Percentiles rank a stretch among this genome's conserved stretches.
These are phyloP conservation scores for Liopterus haemorrhoidalis DNA, from an alignment of 2,888 invertebrate species.

Conservation along the genomic window DNA sequence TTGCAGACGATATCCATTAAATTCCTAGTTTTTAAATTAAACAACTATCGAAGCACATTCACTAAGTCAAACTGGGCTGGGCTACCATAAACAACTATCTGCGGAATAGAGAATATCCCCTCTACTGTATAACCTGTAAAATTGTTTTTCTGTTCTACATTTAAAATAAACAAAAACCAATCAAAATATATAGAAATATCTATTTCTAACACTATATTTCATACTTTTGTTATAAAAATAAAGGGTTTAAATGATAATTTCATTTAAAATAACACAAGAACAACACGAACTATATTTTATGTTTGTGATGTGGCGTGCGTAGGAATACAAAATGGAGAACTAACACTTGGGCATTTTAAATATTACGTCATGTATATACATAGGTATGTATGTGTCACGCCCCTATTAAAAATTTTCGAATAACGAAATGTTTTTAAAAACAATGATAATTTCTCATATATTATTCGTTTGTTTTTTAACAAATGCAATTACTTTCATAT, in stretches of 20 bases:
- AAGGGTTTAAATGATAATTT: slow-evolving; percentile 11
- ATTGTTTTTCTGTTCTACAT: slow-evolving; percentile 28
- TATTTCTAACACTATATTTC: not conserved
- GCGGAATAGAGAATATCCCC: slow-evolving; percentile 22
- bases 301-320: slow-evolving; percentile 33
- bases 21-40: slow-evolving; percentile 42
- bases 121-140: slow-evolving; percentile 30
- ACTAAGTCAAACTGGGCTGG: slow-evolving; percentile 47
- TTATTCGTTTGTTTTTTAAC: too few species aligned
- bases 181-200: slow-evolving; percentile 24
- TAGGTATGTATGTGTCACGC: slow-evolving; percentile 43
- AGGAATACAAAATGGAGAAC: slow-evolving; percentile 37
- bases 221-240: slow-evolving; percentile 4
- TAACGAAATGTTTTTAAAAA: too few species aligned
- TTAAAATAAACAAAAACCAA: slow-evolving; percentile 13
- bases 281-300: slow-evolving; percentile 36
- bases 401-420: too few species aligned
- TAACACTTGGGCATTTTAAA: slow-evolving; percentile 36
- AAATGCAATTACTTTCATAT: too few species aligned
- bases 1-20: slow-evolving; percentile 43
- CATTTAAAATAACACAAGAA: slow-evolving; percentile 20
- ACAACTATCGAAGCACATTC: slow-evolving; percentile 40
- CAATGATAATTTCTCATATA: too few species aligned
- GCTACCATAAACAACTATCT: slow-evolving; percentile 46
- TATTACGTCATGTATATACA: slow-evolving; percentile 47